Base-by-base conservation (phyloP, 1,140 invertebrate species). In the Polypedilum vanderplanki region DNA sequence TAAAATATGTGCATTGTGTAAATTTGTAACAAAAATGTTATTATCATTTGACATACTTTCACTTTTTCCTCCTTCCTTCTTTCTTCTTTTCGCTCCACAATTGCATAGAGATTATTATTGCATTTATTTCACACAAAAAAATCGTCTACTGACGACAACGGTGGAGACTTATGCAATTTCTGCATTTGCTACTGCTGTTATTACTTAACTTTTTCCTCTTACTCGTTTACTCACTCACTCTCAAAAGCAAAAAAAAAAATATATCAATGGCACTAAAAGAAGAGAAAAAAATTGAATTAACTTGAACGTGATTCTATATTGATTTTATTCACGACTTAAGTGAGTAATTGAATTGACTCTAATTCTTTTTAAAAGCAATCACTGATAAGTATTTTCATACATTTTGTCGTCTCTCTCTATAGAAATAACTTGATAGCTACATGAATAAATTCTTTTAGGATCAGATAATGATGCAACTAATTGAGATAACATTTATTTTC, bases 281-380 rank as follows among this genome's bases (percentile, higher is more conserved):
- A n/a, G 46, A 15, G 8, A 46, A 8, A 12, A 46, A 46, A 46
- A 46, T 57, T 22, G 40, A 41, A 74, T 40, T 18, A 40, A 73
- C 22, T 9, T 74, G 18, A 74, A 74, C 18, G 33, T 40, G 73
- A 73, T 24, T 74, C 75, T 40, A 75, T 75, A 78, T 74, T 74
- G 40, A 41, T 40, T 17, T 74, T 74, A 40, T 17, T 40, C 22
- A 74, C 33, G 40, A 33, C 8, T 40, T 73, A 73, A 73, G 20
- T 73, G 18, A 57, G 46, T 57, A 57, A 57, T 57, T 57, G 12
- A 57, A 57, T 57, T 57, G 46, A 15, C 12, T 33, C 17, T 17
- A 65, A 18, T 75, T 75, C 22, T 75, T 10, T 20, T 46, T 67
- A 20, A n/a, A 75, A 70, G 22, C 15, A 18, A 65, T 8, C 18